These are phyloP conservation scores for Drosophila histrio DNA, from an alignment of 2,888 invertebrate genomes.

Conservation along the genomic window DNA sequence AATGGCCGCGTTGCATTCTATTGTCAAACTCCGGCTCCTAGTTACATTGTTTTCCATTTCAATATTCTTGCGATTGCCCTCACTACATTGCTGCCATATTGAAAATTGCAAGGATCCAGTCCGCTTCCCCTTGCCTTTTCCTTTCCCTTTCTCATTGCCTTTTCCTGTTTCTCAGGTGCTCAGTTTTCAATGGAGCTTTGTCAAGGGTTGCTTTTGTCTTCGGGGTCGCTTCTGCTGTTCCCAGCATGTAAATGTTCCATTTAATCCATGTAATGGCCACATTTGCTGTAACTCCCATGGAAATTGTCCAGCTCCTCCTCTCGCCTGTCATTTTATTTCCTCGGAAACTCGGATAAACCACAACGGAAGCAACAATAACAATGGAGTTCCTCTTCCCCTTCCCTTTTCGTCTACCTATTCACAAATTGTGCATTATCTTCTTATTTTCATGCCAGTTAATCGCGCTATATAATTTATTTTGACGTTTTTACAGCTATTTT, in stretches of 20 bases:
- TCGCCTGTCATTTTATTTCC: neutral
- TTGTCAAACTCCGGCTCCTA: conserved; percentile 2
- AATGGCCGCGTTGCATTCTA: neutral
- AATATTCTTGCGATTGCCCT: conserved; percentile 16
- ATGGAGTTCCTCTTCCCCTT: conserved; percentile 7
- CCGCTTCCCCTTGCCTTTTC: neutral
- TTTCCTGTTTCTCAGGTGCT: conserved; percentile 49
- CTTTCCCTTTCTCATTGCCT: neutral
- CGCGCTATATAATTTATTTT: conserved; percentile 51
- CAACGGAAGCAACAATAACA: conserved; percentile 36
- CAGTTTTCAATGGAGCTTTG: neutral
- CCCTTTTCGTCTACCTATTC: conserved; percentile 26
- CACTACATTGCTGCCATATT: conserved; percentile 50
- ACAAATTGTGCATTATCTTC: conserved; percentile 43
- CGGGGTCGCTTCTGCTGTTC: conserved; percentile 43
- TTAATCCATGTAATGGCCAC: conserved; percentile 71
- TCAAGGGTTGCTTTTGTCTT: conserved; percentile 42
- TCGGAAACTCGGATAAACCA: conserved; percentile 42
- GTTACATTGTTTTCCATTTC: conserved; percentile 5
- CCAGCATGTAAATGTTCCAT: conserved; percentile 53
- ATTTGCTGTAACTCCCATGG: conserved; percentile 67
- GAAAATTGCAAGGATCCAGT: conserved; percentile 34
- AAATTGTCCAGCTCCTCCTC: conserved; percentile 49
- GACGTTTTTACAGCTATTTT: conserved; percentile 39
- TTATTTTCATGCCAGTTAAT: conserved; percentile 53